Conservation (phyloP, 2,113 vertebrate species). For the Lepisosteus oculatus region DNA sequence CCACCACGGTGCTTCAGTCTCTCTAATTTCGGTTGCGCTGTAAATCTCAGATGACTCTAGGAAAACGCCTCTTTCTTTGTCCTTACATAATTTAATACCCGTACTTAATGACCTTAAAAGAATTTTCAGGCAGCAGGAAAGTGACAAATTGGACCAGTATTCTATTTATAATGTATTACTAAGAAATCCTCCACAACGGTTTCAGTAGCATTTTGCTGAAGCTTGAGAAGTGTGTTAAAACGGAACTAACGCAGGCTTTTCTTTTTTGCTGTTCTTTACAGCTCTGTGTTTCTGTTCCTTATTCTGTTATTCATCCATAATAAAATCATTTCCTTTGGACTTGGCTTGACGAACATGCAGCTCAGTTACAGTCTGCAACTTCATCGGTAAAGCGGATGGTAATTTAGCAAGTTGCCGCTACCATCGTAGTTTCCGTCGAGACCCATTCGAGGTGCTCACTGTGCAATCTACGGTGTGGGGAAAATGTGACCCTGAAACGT, state of each 20-base stretch:
- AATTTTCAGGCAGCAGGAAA: too few species aligned
- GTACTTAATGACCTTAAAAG: too few species aligned
- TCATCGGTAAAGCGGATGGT: not conserved
- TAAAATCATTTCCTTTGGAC: conserved; percentile 5
- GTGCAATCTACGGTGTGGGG: not conserved
- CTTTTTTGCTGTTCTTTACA: not conserved
- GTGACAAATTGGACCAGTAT: too few species aligned
- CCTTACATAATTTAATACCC: too few species aligned
- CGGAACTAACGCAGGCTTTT: not conserved
- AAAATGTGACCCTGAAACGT: too few species aligned
- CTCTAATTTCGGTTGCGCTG: too few species aligned
- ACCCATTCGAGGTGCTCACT: not conserved
- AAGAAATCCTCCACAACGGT: too few species aligned
- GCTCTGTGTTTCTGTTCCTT: not conserved
- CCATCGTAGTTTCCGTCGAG: not conserved
- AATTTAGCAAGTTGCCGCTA: not conserved
- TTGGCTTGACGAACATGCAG: not conserved
- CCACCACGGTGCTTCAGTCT: too few species aligned
- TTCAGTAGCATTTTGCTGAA: not conserved
- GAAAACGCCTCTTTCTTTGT: too few species aligned
- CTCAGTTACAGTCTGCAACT: not conserved
- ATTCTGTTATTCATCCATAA: conserved; percentile 1
- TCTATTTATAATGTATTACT: too few species aligned
- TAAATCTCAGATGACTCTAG: too few species aligned
- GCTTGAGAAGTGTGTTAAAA: not conserved